These are phyloP conservation scores for Oophaga pumilio DNA, from an alignment of 2,113 vertebrate genomes.

Conservation along the genomic window DNA sequence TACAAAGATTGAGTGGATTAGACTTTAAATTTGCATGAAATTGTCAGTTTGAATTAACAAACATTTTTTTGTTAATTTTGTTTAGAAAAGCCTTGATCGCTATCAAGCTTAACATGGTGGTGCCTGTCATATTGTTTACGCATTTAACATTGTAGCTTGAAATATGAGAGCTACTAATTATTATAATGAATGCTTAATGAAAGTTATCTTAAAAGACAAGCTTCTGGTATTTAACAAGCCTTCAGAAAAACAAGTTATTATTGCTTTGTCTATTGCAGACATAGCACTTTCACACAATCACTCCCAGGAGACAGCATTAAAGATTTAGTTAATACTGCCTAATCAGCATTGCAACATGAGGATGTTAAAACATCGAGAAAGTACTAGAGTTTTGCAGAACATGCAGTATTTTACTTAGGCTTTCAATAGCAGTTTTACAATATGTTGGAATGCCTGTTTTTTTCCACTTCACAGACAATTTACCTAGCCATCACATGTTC, in stretches of 20 bases:
- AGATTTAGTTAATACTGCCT: constrained; percentile 20
- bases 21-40: not conserved
- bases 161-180: constrained; percentile 1
- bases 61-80: not conserved
- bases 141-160: not conserved
- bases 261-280: constrained; percentile 10
- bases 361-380: not conserved
- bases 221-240: constrained; percentile 6
- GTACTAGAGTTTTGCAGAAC: not conserved
- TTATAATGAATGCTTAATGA: constrained; percentile 20
- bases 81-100: not conserved
- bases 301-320: not conserved
- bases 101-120: not conserved
- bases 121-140: not conserved
- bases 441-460: not conserved
- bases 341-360: constrained; percentile 9
- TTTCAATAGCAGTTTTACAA: not conserved
- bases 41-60: not conserved
- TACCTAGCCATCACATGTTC: not conserved
- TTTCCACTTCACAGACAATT: not conserved
- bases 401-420: constrained; percentile 16
- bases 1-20: not conserved
- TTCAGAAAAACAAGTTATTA: constrained; percentile 25
- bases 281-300: not conserved
- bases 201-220: constrained; percentile 29